phyloP scores from a whole-genome alignment of 2,797 vertebrate genomes.

The Clarias laeviceps region DNA sequence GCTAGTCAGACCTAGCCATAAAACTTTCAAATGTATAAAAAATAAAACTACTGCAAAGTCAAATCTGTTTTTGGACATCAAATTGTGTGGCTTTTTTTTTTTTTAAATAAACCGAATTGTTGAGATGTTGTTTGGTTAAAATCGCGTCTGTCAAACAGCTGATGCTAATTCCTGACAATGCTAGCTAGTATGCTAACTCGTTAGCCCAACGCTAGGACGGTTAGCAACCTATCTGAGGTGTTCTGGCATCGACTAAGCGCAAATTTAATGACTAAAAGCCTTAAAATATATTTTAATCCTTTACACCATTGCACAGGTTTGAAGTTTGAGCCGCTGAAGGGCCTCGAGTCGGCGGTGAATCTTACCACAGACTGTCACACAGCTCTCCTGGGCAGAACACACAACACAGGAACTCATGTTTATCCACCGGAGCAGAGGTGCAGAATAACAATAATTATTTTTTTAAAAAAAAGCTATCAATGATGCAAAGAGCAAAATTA shows the following conservation, averaged over 20 bases:
- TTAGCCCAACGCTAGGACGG: neutral
- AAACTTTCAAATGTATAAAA: neutral
- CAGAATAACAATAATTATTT: neutral
- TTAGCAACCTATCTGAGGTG: neutral
- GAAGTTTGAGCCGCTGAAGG: neutral
- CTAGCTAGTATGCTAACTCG: neutral
- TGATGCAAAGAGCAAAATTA: neutral
- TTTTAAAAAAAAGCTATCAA: neutral
- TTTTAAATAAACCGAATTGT: neutral
- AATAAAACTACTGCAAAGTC: too few relatives aligned
- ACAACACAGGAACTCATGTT: constrained; percentile 34
- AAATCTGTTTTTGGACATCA: neutral
- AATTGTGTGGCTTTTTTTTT: too few relatives aligned
- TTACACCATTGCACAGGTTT: neutral
- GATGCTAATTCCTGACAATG: constrained; percentile 7
- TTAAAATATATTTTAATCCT: neutral
- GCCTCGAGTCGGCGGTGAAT: neutral
- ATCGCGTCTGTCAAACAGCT: neutral
- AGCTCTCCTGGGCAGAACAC: constrained; percentile 20
- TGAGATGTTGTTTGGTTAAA: neutral
- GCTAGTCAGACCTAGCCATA: neutral
- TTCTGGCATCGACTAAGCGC: neutral
- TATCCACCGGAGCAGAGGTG: neutral
- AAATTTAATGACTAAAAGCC: neutral
- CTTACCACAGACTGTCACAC: constrained; percentile 53